Evolutionary conservation across 2,888 invertebrate species (phyloP).

Genomic region (Sympetrum striolatum): DNA sequence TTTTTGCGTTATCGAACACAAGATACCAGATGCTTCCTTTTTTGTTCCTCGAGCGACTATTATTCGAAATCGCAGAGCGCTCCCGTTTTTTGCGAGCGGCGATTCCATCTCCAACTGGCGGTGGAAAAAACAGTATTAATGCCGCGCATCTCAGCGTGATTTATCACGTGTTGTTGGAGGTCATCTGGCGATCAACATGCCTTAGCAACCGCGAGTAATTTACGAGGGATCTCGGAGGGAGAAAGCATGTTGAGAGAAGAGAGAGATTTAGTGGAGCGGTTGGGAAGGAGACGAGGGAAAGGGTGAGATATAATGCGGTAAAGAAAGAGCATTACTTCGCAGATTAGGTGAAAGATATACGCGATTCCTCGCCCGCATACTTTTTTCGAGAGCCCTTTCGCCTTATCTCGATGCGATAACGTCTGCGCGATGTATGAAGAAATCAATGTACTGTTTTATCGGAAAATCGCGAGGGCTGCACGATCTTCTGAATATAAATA

Average conservation of each 20-base stretch:
- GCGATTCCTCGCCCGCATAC: background rate
- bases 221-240: background rate
- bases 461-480: background rate
- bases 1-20: background rate
- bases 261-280: background rate
- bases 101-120: background rate
- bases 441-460: background rate
- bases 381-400: background rate
- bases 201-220: constrained; percentile 19
- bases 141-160: background rate
- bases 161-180: constrained; percentile 39
- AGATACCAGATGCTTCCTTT: background rate
- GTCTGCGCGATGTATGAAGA: background rate
- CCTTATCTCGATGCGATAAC: background rate
- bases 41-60: background rate
- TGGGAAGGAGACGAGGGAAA: background rate
- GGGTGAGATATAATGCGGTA: background rate
- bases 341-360: background rate
- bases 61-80: background rate
- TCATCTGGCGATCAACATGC: constrained; percentile 34
- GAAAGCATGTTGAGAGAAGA: background rate
- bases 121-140: constrained; percentile 13
- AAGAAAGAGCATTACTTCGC: background rate
- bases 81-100: background rate
- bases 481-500: too few species aligned